Conservation (phyloP, 2,797 vertebrate species). For the Coregonus suidteri region DNA sequence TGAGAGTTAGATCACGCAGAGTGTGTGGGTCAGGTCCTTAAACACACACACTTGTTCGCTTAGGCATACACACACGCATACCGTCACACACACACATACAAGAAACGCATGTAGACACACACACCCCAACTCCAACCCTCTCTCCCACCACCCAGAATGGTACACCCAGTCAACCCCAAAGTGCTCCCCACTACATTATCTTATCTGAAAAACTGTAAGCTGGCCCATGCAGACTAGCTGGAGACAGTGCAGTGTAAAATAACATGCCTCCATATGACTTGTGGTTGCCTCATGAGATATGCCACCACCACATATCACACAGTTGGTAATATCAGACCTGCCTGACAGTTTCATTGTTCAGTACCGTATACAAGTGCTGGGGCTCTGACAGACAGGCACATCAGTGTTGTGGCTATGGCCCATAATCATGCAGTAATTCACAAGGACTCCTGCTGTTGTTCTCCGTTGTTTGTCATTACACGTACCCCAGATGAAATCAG, state of each 20-base stretch:
- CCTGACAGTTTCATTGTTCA: slow-evolving; percentile 69
- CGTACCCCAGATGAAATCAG: background rate
- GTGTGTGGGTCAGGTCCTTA: background rate
- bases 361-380: slow-evolving; percentile 52
- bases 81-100: too few species aligned
- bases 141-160: slow-evolving; percentile 28
- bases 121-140: slow-evolving; percentile 40
- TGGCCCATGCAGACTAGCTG: slow-evolving; percentile 71
- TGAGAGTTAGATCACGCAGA: background rate
- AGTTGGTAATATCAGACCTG: slow-evolving; percentile 67
- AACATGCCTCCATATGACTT: slow-evolving; percentile 73
- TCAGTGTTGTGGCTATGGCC: slow-evolving; percentile 56
- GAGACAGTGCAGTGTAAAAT: slow-evolving; percentile 75
- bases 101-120: too few species aligned
- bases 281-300: slow-evolving; percentile 76
- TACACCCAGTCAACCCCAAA: slow-evolving; percentile 1
- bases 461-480: background rate
- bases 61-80: background rate
- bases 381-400: slow-evolving; percentile 48
- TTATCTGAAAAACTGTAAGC: slow-evolving; percentile 76
- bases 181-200: slow-evolving; percentile 63
- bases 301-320: slow-evolving; percentile 66
- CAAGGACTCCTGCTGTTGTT: slow-evolving; percentile 59
- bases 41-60: background rate
- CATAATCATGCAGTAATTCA: slow-evolving; percentile 68